These are phyloP conservation scores for Portevinia maculata DNA, from an alignment of 2,888 invertebrate genomes.

Conservation along the genomic window DNA sequence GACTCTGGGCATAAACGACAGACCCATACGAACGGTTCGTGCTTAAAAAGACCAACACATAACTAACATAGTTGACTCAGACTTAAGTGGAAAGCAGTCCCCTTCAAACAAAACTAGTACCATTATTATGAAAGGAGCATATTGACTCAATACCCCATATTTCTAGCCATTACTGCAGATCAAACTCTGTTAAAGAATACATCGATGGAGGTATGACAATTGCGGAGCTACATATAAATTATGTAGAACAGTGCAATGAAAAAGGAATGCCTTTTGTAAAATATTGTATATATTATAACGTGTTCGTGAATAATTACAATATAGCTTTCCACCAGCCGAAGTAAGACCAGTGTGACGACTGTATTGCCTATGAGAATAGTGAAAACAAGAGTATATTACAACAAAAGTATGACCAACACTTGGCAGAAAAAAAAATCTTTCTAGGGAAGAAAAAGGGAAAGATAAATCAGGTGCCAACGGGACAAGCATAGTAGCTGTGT, in stretches of 20 bases:
- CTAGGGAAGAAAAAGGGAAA: constrained; percentile 46
- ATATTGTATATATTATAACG: constrained; percentile 15
- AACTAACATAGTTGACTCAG: constrained; percentile 2
- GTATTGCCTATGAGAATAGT: constrained; percentile 24
- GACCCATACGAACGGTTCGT: too few relatives aligned
- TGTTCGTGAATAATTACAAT: constrained; percentile 27
- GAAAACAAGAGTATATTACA: constrained; percentile 64
- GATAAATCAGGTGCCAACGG: constrained; percentile 75
- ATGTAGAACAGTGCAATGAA: constrained; percentile 25
- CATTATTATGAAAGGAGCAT: constrained; percentile 13
- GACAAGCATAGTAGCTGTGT: too few relatives aligned
- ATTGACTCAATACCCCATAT: constrained; percentile 45
- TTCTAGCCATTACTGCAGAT: too few relatives aligned
- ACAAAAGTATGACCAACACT: constrained; percentile 75
- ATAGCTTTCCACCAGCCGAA: constrained; percentile 28
- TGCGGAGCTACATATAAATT: constrained; percentile 25
- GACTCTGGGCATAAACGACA: too few relatives aligned
- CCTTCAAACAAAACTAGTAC: constrained; percentile 17
- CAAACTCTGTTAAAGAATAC: constrained; percentile 32
- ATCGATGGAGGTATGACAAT: constrained; percentile 32
- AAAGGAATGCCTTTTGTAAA: constrained; percentile 24
- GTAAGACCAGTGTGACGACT: constrained; percentile 45
- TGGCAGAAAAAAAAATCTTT: constrained; percentile 74
- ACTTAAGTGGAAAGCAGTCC: constrained; percentile 22
- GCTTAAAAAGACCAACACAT: too few relatives aligned